These are phyloP conservation scores for Epinephelus moara DNA, from an alignment of 2,113 vertebrate genomes.

Conservation along the genomic window DNA sequence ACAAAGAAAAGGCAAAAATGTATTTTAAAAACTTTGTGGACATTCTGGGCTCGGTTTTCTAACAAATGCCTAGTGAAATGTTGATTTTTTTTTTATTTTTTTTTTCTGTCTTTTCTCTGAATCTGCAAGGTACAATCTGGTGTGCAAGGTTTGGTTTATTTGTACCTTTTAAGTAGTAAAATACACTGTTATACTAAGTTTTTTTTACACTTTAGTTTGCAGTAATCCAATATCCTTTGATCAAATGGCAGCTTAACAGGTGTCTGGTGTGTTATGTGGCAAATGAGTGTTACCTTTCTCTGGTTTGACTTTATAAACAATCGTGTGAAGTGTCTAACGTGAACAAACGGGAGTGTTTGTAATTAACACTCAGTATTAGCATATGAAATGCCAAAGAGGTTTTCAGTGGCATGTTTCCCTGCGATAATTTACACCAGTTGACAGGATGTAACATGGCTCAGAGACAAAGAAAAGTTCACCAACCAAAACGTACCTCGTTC, in stretches of 20 bases:
- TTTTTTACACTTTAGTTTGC: conserved; percentile 1
- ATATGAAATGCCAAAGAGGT: conserved; percentile 72
- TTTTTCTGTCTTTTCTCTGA: background rate
- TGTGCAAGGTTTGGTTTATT: conserved; percentile 9
- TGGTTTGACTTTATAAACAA: conserved; percentile 65
- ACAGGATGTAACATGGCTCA: conserved; percentile 41
- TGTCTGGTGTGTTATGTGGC: conserved; percentile 43
- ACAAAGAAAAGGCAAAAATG: conserved; percentile 61
- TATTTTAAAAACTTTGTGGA: conserved; percentile 56
- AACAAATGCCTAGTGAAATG: conserved; percentile 28
- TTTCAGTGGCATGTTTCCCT: conserved; percentile 55
- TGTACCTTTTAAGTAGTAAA: background rate
- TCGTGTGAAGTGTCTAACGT: conserved; percentile 57
- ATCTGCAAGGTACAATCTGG: background rate
- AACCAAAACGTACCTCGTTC: conserved; percentile 27
- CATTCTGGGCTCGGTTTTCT: conserved; percentile 26
- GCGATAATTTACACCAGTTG: conserved; percentile 48
- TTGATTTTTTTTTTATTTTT: background rate
- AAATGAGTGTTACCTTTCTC: conserved; percentile 47
- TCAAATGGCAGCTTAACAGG: conserved; percentile 60
- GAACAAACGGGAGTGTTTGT: conserved; percentile 58
- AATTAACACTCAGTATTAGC: conserved; percentile 75
- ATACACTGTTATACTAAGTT: background rate
- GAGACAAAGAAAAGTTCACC: conserved; percentile 49
- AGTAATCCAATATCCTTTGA: conserved; percentile 51